Evolutionary conservation across 2,797 vertebrate species (phyloP), one percentile per base, ranked within the genome.

Genomic region (Rhinophrynus dorsalis): DNA sequence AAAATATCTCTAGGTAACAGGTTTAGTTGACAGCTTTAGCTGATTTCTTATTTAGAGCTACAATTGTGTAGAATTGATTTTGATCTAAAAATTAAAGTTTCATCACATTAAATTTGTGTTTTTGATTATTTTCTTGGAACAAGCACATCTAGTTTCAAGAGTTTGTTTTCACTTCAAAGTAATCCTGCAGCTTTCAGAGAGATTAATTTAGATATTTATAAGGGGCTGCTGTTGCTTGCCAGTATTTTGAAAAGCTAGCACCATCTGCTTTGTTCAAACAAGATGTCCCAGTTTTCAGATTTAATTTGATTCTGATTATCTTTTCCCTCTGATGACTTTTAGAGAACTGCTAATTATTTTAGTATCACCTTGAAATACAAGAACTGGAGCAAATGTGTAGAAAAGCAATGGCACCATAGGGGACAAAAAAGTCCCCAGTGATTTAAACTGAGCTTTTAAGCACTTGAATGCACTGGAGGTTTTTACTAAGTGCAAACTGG

Each of bases 121-220:
- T 17, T 8, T 17, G 9, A 4, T 9, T 4, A 5, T 5, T 5
- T 17, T 52, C 50, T 38, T 4, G 11, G n/a, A 50, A 51, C 30
- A 54, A 33, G 18, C 11, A 6, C 26, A 38, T 50, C 17, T 42
- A 51, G 33, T 45, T 70, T 70, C 12, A 55, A 33, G 67, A 61
- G 48, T 70, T 56, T 70, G 54, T 62, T 63, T 63, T 63, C 33
- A 63, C 58, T 63, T 62, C 67, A 62, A 70, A 70, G 67, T 32
- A 47, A 23, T 23, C 52, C 37, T 70, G 48, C 48, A 45, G 67
- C 59, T 62, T 70, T 55, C 57, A 54, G 58, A 62, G 57, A 70
- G 67, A 55, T 47, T 70, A 35, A 63, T 54, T 62, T 54, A 70
- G 67, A 70, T 70, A 70, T 70, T 70, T 70, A 70, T 70, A 55